Conservation (phyloP, 92 coral and sea anemone species). For the Parazoanthus swiftii region DNA sequence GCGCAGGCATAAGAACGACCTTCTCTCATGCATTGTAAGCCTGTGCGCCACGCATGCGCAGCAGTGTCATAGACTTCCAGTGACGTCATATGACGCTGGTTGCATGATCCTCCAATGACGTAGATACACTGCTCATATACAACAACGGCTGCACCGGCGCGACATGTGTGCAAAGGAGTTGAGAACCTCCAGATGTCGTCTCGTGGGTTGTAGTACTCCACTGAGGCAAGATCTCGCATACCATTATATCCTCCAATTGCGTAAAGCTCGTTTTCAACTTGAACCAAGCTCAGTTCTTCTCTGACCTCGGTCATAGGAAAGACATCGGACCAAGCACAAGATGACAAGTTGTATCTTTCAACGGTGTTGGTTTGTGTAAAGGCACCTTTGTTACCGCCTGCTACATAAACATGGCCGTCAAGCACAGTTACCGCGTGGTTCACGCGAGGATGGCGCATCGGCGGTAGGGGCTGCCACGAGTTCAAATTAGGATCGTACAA, state of each 20-base stretch:
- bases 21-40: conserved; percentile 38
- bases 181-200: conserved; percentile 52
- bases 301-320: conserved; percentile 58
- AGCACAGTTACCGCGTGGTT: conserved; percentile 1
- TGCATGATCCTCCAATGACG: conserved; percentile 55
- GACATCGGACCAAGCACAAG: conserved; percentile 40
- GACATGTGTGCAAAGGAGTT: conserved; percentile 47
- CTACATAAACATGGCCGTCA: conserved; percentile 26
- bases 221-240: conserved; percentile 52
- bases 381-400: conserved; percentile 24
- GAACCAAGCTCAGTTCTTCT: conserved; percentile 48
- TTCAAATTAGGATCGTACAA: conserved; percentile 7
- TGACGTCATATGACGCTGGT: conserved; percentile 17
- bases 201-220: conserved; percentile 44
- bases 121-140: conserved; percentile 42
- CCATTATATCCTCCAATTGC: conserved; percentile 64
- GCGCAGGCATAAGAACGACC: conserved; percentile 62
- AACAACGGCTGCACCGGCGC: conserved; percentile 55
- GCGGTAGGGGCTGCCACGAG: conserved; percentile 22
- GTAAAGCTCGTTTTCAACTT: conserved; percentile 31
- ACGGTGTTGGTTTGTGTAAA: conserved; percentile 51
- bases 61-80: conserved; percentile 26
- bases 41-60: conserved; percentile 22
- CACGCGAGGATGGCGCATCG: conserved; percentile 21
- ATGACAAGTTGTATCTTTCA: conserved; percentile 41